Conservation (phyloP, 2,888 invertebrate species). For the Odontomyia ornata region DNA sequence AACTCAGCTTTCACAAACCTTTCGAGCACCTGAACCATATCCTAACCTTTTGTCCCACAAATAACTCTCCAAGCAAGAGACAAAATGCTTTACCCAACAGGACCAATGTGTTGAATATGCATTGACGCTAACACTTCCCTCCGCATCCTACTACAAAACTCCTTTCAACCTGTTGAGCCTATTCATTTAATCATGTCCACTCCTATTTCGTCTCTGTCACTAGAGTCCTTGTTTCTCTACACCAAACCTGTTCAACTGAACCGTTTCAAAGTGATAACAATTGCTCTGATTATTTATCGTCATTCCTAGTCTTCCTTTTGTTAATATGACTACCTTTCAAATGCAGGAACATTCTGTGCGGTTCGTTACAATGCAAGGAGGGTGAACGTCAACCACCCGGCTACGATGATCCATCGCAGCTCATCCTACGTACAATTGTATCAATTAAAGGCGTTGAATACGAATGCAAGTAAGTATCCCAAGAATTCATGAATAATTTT, state of each 20-base stretch:
- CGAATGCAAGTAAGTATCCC: slow-evolving; percentile 94
- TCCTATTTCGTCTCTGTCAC: slow-evolving; percentile 5
- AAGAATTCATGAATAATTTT: background rate
- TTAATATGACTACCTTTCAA: slow-evolving; percentile 24
- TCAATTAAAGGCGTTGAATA: slow-evolving; percentile 88
- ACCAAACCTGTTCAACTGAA: background rate
- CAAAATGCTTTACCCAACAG: background rate
- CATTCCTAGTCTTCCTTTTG: background rate
- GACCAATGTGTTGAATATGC: background rate
- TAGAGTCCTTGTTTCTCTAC: slow-evolving; percentile 7
- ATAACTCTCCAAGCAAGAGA: background rate
- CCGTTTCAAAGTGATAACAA: slow-evolving; percentile 36
- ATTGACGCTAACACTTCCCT: background rate
- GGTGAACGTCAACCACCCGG: slow-evolving; percentile 82
- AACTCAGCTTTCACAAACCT: background rate
- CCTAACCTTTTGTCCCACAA: background rate
- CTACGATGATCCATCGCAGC: slow-evolving; percentile 77
- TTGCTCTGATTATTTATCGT: slow-evolving; percentile 37
- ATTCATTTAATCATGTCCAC: slow-evolving; percentile 6
- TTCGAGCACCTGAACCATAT: background rate
- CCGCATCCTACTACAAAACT: background rate
- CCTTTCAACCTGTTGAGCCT: background rate
- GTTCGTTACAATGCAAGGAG: slow-evolving; percentile 92
- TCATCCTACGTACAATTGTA: slow-evolving; percentile 88
- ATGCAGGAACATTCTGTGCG: slow-evolving; percentile 87